Evolutionary conservation across 2,888 invertebrate genomes (phyloP), one percentile per base, ranked within the genome.

Genomic region (Drosophila paramelanica): DNA sequence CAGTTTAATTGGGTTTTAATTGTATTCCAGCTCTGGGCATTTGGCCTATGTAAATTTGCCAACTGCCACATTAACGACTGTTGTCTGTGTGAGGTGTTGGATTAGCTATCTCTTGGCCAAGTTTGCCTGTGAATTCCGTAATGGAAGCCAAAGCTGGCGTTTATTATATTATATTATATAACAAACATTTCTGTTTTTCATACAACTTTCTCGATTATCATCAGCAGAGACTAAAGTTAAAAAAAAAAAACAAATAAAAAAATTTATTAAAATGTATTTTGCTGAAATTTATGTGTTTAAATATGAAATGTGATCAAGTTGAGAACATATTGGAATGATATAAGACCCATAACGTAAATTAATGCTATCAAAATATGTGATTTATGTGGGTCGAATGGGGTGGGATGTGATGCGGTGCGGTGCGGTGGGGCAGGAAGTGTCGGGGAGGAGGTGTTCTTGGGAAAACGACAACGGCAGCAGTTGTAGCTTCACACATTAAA

Each of bases 401-500:
- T 41, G 41, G 20, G 25, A 25, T 5, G 33, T 3, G 25, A 17
- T 11, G 11, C 17, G 17, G 17, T 17, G 17, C 1, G 25, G 25
- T 11, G 23, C 4, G 4, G 23, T 23, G 23, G 23, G 23, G 23
- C 23, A 23, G 23, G 4, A 8, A 31, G 58, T 45, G 43, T 25
- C 11, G 33, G 53, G 7, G 23, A 39, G 60, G 49, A 55, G 73
- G 52, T 58, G 62, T 51, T 69, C 59, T 69, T 69, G 46, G 66
- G 51, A 79, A 76, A 87, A 87, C 87, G 81, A 81, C 81, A 82
- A 75, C 79, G 76, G 79, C 88, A 87, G 88, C 82, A 87, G 88
- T 82, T 82, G 82, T 84, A 88, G 88, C 81, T 84, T 87, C 81
- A 73, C 88, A 84, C 82, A 87, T 87, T 82, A 84, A 87, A 87